These are phyloP conservation scores for Helleia helle DNA, from an alignment of 2,888 invertebrate species.

Conservation along the genomic window DNA sequence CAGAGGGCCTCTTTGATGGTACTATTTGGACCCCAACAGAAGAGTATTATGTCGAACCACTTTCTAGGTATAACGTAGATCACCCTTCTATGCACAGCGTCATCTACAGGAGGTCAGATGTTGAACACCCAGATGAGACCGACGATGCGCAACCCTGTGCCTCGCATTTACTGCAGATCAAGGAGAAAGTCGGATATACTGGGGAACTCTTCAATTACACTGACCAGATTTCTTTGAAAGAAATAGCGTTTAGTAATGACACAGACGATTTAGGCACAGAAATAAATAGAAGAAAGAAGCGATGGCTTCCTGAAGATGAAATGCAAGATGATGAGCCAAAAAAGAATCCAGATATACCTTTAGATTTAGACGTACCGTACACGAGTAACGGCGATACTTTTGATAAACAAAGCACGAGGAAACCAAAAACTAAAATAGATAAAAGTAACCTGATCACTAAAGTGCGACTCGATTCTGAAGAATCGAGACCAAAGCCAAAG, in stretches of 20 bases:
- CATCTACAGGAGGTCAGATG: constrained; percentile 88
- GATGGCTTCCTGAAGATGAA: constrained; percentile 81
- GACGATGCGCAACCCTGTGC: constrained; percentile 63
- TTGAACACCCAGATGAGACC: constrained; percentile 65
- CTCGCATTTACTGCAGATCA: constrained; percentile 75
- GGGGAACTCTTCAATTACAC: constrained; percentile 58
- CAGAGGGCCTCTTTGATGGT: constrained; percentile 92
- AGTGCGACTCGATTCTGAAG: constrained; percentile 65
- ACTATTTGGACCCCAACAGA: constrained; percentile 84
- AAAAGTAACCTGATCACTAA: constrained; percentile 70
- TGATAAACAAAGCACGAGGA: constrained; percentile 59
- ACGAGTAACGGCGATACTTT: constrained; percentile 75
- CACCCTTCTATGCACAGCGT: constrained; percentile 82
- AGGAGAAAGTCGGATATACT: constrained; percentile 44
- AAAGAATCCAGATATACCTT: constrained; percentile 77
- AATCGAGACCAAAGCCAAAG: constrained; percentile 77
- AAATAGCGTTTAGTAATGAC: constrained; percentile 38
- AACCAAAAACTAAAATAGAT: constrained; percentile 68
- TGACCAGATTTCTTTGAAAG: constrained; percentile 37
- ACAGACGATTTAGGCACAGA: constrained; percentile 51
- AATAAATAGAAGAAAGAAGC: constrained; percentile 64
- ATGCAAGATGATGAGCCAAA: constrained; percentile 74
- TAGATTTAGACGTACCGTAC: constrained; percentile 78
- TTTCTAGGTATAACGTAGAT: constrained; percentile 77
- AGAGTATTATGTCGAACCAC: constrained; percentile 89